A percentile compares a stretch with the other conserved stretches of the same genome.
Evolutionary conservation across 2,797 vertebrate genomes (phyloP).

Genomic region (Acanthornis magna): DNA sequence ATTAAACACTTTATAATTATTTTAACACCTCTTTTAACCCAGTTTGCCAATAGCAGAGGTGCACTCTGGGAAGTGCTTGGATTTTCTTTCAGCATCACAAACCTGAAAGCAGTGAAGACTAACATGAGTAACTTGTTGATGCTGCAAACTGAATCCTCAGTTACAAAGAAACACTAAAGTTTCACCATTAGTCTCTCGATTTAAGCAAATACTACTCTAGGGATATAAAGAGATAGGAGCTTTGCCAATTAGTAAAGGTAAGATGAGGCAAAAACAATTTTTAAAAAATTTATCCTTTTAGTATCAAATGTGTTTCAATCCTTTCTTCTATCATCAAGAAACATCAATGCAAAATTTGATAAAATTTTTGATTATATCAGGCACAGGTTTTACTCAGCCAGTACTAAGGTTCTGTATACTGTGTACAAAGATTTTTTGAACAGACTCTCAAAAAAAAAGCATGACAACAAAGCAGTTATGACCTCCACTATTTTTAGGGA

Average conservation of each 20-base stretch:
- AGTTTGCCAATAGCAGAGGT: not conserved
- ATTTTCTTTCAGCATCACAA: not conserved
- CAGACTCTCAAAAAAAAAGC: not conserved
- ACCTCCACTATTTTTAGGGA: not conserved
- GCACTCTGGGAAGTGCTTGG: not conserved
- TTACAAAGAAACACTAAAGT: not conserved
- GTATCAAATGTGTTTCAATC: not conserved
- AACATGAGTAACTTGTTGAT: not conserved
- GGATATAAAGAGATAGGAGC: not conserved
- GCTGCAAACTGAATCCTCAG: not conserved
- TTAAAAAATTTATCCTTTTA: not conserved
- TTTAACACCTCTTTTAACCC: not conserved
- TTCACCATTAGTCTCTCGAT: not conserved
- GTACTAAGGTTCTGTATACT: not conserved
- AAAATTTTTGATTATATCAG: not conserved
- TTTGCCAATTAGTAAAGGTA: not conserved
- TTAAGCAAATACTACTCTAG: not conserved
- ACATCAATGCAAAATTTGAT: not conserved
- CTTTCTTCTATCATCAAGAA: not conserved
- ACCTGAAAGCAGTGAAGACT: not conserved
- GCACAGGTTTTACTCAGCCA: not conserved
- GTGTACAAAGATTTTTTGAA: not conserved
- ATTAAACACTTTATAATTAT: not conserved
- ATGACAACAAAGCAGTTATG: not conserved
- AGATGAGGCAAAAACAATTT: not conserved